Evolutionary conservation across 2,113 vertebrate genomes (phyloP).

Genomic region (Psephotus haematonotus): DNA sequence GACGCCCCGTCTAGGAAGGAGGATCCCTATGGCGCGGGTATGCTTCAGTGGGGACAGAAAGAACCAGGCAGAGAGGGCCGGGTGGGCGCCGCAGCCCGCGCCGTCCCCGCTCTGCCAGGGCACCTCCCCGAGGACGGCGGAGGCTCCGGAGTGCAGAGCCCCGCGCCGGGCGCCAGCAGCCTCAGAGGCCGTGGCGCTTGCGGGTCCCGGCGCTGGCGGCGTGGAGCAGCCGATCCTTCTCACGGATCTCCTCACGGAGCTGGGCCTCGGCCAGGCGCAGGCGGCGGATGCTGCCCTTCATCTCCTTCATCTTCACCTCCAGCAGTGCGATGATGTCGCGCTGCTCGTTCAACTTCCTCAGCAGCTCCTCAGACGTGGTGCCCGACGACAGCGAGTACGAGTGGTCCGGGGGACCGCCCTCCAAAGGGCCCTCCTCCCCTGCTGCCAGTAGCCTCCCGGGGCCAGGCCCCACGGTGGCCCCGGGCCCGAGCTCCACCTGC

Average conservation of each 20-base stretch:
- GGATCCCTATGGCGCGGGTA: not conserved
- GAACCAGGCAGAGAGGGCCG: not conserved
- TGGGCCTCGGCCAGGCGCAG: constrained; percentile 90
- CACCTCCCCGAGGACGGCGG: not conserved
- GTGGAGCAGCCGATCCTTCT: constrained; percentile 88
- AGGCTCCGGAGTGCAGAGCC: not conserved
- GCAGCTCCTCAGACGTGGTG: constrained; percentile 92
- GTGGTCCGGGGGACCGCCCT: constrained; percentile 85
- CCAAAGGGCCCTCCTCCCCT: constrained; percentile 60
- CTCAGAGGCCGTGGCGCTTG: constrained; percentile 86
- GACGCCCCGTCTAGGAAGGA: not conserved
- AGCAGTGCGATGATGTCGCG: constrained; percentile 96
- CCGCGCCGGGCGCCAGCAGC: not conserved
- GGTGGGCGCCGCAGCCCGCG: not conserved
- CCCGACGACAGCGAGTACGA: constrained; percentile 95
- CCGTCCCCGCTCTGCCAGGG: not conserved
- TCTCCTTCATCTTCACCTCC: constrained; percentile 99
- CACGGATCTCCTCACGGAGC: constrained; percentile 91
- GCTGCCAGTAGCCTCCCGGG: constrained; percentile 57
- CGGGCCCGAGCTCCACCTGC: constrained; percentile 73
- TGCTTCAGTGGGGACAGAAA: not conserved
- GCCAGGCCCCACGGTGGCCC: constrained; percentile 13
- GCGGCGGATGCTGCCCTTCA: constrained; percentile 96
- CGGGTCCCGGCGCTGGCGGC: constrained; percentile 73
- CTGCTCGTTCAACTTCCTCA: constrained; percentile 96